A percentile compares a stretch with the other conserved stretches of the same genome.
Evolutionary conservation across 2,888 invertebrate species (phyloP).

Genomic region (Lithophane leautieri): DNA sequence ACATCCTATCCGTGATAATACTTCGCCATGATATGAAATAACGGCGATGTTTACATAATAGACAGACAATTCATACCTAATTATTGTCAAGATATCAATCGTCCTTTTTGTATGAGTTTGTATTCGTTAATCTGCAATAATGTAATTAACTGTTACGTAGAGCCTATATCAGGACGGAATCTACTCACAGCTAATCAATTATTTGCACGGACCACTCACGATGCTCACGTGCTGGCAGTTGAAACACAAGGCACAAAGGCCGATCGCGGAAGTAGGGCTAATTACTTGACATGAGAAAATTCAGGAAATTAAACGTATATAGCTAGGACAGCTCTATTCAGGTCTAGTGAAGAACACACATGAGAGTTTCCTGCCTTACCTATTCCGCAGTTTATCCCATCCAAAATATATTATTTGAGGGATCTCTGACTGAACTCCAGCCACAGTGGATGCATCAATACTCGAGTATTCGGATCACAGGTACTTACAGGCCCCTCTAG

Average conservation of each 20-base stretch:
- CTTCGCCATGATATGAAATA: constrained; percentile 3
- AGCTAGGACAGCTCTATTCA: not conserved
- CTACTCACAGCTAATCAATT: constrained; percentile 34
- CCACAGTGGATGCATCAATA: constrained; percentile 19
- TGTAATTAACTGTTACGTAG: constrained; percentile 2
- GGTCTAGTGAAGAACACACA: not conserved
- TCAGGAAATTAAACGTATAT: constrained; percentile 19
- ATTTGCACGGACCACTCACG: constrained; percentile 20
- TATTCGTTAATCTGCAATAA: constrained; percentile 3
- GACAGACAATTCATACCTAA: constrained; percentile 26
- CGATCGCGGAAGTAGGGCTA: constrained; percentile 15
- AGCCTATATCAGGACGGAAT: not conserved
- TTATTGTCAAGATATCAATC: constrained; percentile 9
- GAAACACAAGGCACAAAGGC: constrained; percentile 17
- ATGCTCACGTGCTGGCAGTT: not conserved
- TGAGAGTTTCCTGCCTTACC: constrained; percentile 8
- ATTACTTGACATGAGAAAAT: constrained; percentile 23
- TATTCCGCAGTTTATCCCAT: constrained; percentile 8
- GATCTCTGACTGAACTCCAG: not conserved
- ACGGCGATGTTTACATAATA: not conserved
- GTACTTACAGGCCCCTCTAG: constrained; percentile 29
- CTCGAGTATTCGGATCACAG: constrained; percentile 15
- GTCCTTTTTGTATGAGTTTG: not conserved
- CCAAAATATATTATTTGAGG: constrained; percentile 13
- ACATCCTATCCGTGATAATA: not conserved